These are phyloP conservation scores for Oplegnathus fasciatus DNA, from an alignment of 2,113 vertebrate genomes.

Conservation along the genomic window DNA sequence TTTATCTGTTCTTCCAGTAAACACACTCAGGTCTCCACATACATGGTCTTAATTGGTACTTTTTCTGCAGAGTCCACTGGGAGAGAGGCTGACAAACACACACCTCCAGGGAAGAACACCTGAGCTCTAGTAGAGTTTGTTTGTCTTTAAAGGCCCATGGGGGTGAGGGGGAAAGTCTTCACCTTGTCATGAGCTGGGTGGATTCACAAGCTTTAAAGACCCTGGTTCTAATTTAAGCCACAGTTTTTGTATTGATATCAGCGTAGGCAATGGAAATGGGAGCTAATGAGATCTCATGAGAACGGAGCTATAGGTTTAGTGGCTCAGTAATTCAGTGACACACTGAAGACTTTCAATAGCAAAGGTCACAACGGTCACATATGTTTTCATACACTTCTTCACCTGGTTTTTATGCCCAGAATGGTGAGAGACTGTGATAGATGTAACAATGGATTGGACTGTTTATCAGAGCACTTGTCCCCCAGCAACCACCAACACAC, in stretches of 20 bases:
- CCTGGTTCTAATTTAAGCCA: constrained; percentile 28
- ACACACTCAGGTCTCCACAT: not conserved
- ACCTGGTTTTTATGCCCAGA: not conserved
- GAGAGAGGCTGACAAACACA: constrained; percentile 73
- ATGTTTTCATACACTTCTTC: not conserved
- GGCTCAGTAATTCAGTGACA: constrained; percentile 4
- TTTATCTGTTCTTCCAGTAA: constrained; percentile 1
- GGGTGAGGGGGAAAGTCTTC: constrained; percentile 12
- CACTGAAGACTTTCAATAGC: not conserved
- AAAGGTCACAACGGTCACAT: not conserved
- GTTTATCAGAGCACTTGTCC: not conserved
- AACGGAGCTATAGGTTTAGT: constrained; percentile 15
- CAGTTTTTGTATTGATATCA: constrained; percentile 25
- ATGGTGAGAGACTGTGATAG: not conserved
- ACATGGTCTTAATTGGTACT: constrained; percentile 65
- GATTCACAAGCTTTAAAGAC: constrained; percentile 36
- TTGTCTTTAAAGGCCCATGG: constrained; percentile 70
- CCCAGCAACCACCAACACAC: constrained; percentile 3
- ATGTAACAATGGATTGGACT: not conserved
- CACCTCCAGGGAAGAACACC: constrained; percentile 62
- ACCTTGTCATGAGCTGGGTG: constrained; percentile 19
- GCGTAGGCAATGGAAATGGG: constrained; percentile 24
- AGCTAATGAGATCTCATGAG: constrained; percentile 76
- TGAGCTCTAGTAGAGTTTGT: constrained; percentile 66
- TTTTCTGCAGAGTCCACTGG: constrained; percentile 54